Percentiles rank a stretch among this genome's conserved stretches.
Evolutionary conservation across 2,797 vertebrate species (phyloP).

Genomic region (Merluccius polli): DNA sequence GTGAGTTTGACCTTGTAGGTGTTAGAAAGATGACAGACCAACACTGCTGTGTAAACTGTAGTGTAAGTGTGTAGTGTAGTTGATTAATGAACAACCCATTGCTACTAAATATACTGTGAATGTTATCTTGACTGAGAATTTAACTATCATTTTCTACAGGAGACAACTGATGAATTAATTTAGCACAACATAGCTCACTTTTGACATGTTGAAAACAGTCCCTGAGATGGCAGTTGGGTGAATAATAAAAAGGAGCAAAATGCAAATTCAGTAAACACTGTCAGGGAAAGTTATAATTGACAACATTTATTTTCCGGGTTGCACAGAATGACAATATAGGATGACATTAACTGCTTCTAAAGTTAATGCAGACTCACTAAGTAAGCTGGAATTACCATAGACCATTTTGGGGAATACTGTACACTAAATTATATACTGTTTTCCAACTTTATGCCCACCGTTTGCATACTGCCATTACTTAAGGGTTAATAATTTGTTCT

Average conservation of each 20-base stretch:
- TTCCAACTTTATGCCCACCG: not conserved
- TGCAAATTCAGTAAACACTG: constrained; percentile 54
- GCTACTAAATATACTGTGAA: not conserved
- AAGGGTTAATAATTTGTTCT: not conserved
- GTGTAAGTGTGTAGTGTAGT: not conserved
- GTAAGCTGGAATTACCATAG: not conserved
- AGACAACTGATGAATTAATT: constrained; percentile 49
- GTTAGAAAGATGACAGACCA: no score
- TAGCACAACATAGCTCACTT: constrained; percentile 41
- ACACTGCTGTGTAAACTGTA: no score
- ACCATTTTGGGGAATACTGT: not conserved
- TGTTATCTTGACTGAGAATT: constrained; percentile 21
- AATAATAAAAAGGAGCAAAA: constrained; percentile 62
- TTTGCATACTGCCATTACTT: not conserved
- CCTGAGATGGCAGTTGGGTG: constrained; percentile 50
- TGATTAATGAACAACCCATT: not conserved
- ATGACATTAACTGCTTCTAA: constrained; percentile 27
- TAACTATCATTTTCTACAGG: constrained; percentile 29
- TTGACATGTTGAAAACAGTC: constrained; percentile 54
- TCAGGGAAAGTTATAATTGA: constrained; percentile 48
- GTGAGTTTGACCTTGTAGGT: not conserved
- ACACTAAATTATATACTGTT: not conserved
- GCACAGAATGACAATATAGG: constrained; percentile 18
- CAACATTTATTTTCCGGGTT: constrained; percentile 53
- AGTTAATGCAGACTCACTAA: constrained; percentile 32